These are phyloP conservation scores for Spongilla lacustris DNA, from an alignment of 37 sponge, comb jelly and placozoan genomes.

Conservation along the genomic window DNA sequence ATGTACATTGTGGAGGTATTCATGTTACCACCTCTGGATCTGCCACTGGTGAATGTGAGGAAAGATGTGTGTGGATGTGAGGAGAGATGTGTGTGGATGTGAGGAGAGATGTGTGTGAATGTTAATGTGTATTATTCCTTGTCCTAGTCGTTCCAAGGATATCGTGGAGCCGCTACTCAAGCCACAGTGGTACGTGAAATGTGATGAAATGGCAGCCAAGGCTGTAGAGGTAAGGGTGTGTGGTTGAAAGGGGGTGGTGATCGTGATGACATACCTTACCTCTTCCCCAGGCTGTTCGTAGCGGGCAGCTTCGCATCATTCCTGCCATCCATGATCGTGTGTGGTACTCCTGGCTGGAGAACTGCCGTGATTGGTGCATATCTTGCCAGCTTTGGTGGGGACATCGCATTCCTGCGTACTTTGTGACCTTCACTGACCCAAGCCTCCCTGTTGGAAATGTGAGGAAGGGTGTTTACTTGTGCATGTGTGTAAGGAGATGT, in stretches of 20 bases:
- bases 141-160: conserved; percentile 88
- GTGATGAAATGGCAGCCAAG: conserved; percentile 84
- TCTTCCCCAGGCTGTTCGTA: conserved; percentile 78
- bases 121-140: neutral
- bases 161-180: conserved; percentile 97
- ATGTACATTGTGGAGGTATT: no score
- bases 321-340: conserved; percentile 89
- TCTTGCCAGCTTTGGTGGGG: conserved; percentile 99
- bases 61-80: neutral
- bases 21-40: no score
- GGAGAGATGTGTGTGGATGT: conserved; percentile 4
- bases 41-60: no score
- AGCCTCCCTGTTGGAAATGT: conserved; percentile 61
- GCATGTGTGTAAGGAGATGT: neutral
- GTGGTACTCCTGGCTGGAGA: conserved; percentile 93
- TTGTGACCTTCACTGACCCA: conserved; percentile 70
- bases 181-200: conserved; percentile 97
- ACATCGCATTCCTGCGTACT: conserved; percentile 97
- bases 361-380: conserved; percentile 95
- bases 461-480: neutral
- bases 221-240: conserved; percentile 65
- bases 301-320: conserved; percentile 79
- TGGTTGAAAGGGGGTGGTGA: neutral
- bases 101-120: conserved; percentile 11
- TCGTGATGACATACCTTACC: neutral